A percentile compares a stretch with the other conserved stretches of the same genome.
Conservation (phyloP, 2,888 invertebrate species). For the Drosophila kokeensis region DNA sequence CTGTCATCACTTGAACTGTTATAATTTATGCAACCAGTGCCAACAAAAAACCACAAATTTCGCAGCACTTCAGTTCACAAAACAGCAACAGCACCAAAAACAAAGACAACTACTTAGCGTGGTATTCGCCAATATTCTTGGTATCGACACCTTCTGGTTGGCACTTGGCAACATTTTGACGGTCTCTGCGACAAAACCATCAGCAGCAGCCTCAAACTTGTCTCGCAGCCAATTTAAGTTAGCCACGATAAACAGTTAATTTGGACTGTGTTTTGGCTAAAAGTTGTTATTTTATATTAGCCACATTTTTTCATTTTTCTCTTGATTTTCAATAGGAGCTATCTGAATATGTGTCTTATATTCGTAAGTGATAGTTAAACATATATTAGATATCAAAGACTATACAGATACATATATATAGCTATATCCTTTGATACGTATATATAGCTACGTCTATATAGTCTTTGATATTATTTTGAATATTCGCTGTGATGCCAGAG, state of each 20-base stretch:
- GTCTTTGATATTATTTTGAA: neutral
- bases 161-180: conserved; percentile 4
- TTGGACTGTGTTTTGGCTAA: neutral
- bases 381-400: neutral
- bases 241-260: neutral
- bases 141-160: conserved; percentile 10
- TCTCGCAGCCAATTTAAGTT: neutral
- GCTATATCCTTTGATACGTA: neutral
- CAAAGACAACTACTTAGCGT: conserved; percentile 37
- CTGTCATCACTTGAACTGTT: conserved; percentile 26
- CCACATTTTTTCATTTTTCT: neutral
- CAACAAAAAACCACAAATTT: conserved; percentile 68
- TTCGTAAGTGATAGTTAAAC: neutral
- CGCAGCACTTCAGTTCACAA: conserved; percentile 43
- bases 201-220: neutral
- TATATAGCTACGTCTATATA: neutral
- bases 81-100: conserved; percentile 2
- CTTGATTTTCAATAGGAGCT: neutral
- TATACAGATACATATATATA: neutral
- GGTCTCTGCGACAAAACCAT: neutral
- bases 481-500: neutral
- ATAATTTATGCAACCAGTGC: conserved; percentile 52
- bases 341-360: neutral
- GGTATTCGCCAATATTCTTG: conserved; percentile 9
- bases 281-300: neutral